Base-by-base conservation (phyloP, 2,797 vertebrate genomes). In the Neosilurus hyrtlii region DNA sequence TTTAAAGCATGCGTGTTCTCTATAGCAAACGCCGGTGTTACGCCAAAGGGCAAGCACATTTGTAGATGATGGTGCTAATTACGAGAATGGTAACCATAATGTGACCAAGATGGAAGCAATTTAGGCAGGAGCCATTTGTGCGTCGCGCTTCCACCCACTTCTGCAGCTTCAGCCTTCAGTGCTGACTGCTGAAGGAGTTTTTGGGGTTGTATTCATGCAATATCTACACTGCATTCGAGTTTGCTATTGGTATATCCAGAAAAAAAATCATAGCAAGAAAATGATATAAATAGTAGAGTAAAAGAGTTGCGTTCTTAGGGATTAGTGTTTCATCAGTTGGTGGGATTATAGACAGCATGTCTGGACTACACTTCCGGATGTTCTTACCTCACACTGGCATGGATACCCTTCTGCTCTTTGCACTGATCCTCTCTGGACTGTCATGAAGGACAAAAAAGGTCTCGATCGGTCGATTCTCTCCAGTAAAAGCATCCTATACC, bases 1-100 rank as follows among this genome's bases (percentile, higher is more conserved):
- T 91, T 92, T 90, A 86, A 90, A 84, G 70, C 63, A 80, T 73
- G 88, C 83, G 88, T 87, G 87, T 65, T 90, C 89, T 87, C 90
- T 89, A 90, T 91, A 92, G 92, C 92, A 90, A 67, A 92, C 88
- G 72, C 92, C 93, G 91, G 90, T 92, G 91, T 90, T 91, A 91
- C 90, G 95, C 95, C 94, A 94, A 95, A 93, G 95, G 95, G 95
- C 93, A 94, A 91, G 95, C 94, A 94, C 94, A 95, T 95, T 96
- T 95, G 95, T 93, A 93, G 93, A 95, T 94, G 95, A 95, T 94
- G 95, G 94, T 93, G 94, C 94, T 96, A 96, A 96, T 96, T 96
- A 96, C 93, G 94, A 95, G 95, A 96, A 95, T 94, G 90, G 93
- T 91, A 93, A 93, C 93, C 93, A 93, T 94, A 95, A 95, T 94